Evolutionary conservation across 1,140 invertebrate genomes (phyloP).

Genomic region (Drosophila arizonae): DNA sequence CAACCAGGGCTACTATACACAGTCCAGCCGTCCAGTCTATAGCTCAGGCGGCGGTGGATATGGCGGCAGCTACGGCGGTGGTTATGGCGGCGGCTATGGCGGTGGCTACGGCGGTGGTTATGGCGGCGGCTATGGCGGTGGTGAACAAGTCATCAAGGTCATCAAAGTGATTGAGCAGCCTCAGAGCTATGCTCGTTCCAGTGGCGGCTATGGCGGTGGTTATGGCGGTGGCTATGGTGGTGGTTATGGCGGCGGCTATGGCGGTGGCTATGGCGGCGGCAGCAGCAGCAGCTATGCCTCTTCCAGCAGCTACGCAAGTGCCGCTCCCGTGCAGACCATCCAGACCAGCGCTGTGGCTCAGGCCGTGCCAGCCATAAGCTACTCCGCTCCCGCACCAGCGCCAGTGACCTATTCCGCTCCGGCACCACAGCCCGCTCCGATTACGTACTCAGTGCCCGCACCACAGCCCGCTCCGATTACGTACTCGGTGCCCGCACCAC

Average conservation of each 20-base stretch:
- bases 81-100: constrained; percentile 28
- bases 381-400: constrained; percentile 31
- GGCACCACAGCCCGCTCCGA: neutral
- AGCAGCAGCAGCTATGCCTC: constrained; percentile 43
- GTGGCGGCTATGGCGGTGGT: constrained; percentile 33
- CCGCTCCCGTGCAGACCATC: constrained; percentile 17
- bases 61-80: constrained; percentile 19
- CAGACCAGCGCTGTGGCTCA: constrained; percentile 12
- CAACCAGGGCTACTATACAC: constrained; percentile 66
- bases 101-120: constrained; percentile 43
- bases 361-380: constrained; percentile 37
- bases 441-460: constrained; percentile 8
- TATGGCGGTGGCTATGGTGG: constrained; percentile 28
- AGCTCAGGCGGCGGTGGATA: constrained; percentile 20
- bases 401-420: constrained; percentile 15
- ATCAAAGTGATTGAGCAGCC: constrained; percentile 70
- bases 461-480: constrained; percentile 14
- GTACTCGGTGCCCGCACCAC: constrained; percentile 26
- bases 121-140: constrained; percentile 45
- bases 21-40: constrained; percentile 66
- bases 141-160: constrained; percentile 66
- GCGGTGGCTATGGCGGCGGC: constrained; percentile 9
- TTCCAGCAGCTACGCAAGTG: constrained; percentile 28
- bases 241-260: constrained; percentile 9
- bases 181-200: constrained; percentile 39